A percentile compares a stretch with the other conserved stretches of the same genome.
Conservation (phyloP, 2,797 vertebrate genomes). For the Epinephelus malabaricus region DNA sequence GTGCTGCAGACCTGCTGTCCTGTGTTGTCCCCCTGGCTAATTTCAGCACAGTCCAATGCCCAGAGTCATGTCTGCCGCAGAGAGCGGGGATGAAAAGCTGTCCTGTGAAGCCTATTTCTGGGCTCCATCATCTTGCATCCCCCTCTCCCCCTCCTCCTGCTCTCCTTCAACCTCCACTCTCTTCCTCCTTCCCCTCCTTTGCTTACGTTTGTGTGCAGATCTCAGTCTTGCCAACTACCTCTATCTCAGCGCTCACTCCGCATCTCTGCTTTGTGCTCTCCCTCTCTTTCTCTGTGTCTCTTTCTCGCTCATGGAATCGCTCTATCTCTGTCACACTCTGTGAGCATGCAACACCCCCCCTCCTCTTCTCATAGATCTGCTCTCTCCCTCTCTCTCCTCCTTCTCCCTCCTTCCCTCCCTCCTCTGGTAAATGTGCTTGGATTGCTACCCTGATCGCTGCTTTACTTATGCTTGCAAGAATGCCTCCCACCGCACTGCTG, state of each 20-base stretch:
- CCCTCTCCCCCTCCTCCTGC: slow-evolving; percentile 54
- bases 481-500: slow-evolving; percentile 72
- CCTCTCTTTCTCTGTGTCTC: slow-evolving; percentile 69
- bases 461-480: slow-evolving; percentile 82
- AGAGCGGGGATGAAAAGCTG: slow-evolving; percentile 72
- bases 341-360: slow-evolving; percentile 78
- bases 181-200: slow-evolving; percentile 65
- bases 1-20: slow-evolving; percentile 79
- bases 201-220: slow-evolving; percentile 64
- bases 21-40: slow-evolving; percentile 78
- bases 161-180: slow-evolving; percentile 73
- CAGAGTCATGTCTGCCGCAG: slow-evolving; percentile 81
- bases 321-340: slow-evolving; percentile 81
- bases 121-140: slow-evolving; percentile 76
- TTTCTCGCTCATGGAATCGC: slow-evolving; percentile 65
- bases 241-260: slow-evolving; percentile 60
- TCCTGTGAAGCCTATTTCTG: slow-evolving; percentile 76
- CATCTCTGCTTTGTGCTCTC: slow-evolving; percentile 71
- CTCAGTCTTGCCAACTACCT: slow-evolving; percentile 64
- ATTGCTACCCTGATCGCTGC: slow-evolving; percentile 80
- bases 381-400: slow-evolving; percentile 60
- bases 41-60: slow-evolving; percentile 78
- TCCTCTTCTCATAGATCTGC: slow-evolving; percentile 72
- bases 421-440: slow-evolving; percentile 81
- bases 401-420: slow-evolving; percentile 47